phyloP scores from a whole-genome alignment of 2,113 vertebrate species.

The Myotis brandtii region DNA sequence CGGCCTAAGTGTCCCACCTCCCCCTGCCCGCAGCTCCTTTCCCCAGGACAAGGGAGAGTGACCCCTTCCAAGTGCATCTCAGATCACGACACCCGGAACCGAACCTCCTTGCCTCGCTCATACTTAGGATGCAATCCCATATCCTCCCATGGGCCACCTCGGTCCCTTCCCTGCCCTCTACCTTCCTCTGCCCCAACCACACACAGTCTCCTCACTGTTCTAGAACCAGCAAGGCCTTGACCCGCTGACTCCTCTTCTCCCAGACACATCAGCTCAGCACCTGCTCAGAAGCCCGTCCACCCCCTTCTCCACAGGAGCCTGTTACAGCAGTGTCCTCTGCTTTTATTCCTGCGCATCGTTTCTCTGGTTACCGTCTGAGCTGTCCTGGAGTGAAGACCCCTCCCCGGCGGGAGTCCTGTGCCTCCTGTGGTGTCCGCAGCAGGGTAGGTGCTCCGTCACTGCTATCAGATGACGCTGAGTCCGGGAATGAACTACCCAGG shows the following conservation, averaged over 20 bases:
- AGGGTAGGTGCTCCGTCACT: neutral
- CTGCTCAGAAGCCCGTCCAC: neutral
- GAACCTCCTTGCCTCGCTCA: neutral
- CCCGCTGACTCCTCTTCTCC: neutral
- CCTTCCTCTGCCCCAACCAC: neutral
- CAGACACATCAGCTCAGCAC: neutral
- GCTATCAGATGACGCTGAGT: neutral
- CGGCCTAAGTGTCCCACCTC: no score
- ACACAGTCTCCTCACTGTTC: neutral
- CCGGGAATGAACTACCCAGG: neutral
- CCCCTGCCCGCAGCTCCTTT: neutral
- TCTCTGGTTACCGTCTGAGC: neutral
- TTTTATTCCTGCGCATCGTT: neutral
- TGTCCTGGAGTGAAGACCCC: neutral
- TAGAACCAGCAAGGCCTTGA: neutral
- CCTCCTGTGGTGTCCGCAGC: neutral
- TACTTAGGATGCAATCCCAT: no score
- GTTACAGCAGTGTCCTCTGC: neutral
- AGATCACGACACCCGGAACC: accelerated
- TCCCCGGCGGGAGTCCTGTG: neutral
- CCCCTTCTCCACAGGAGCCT: neutral
- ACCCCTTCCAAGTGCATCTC: neutral
- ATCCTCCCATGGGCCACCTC: neutral
- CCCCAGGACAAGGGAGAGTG: neutral
- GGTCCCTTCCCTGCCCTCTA: neutral